Percentiles rank a stretch among this genome's conserved stretches.
Conservation (phyloP, 2,888 invertebrate species). For the Leucophenga maculata region DNA sequence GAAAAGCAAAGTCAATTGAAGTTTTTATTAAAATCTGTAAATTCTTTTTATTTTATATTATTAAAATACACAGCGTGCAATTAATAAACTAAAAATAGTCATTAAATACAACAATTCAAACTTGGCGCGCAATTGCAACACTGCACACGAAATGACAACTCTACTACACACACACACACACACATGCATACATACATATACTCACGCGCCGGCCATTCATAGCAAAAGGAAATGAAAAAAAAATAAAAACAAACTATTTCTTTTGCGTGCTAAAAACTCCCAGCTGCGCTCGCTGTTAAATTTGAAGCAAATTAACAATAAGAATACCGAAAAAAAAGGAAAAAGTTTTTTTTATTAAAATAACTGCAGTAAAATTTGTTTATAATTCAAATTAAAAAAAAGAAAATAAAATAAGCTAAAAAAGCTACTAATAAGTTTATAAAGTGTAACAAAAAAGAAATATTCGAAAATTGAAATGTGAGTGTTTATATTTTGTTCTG, state of each 20-base stretch:
- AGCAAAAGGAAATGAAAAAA: neutral
- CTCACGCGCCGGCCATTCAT: no score
- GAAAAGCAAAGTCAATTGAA: no score
- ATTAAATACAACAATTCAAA: no score
- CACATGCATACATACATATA: no score
- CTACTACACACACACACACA: no score
- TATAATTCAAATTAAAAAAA: conserved; percentile 3
- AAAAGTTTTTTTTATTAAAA: neutral
- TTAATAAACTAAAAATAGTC: no score
- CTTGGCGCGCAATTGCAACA: no score
- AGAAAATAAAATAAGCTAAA: neutral
- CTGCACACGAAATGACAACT: no score
- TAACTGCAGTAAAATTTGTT: neutral
- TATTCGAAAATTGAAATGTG: neutral
- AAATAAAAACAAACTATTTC: conserved; percentile 22
- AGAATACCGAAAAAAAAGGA: neutral
- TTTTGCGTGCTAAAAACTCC: conserved; percentile 19
- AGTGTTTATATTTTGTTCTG: conserved; percentile 18
- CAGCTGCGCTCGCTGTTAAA: neutral
- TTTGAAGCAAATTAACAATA: neutral
- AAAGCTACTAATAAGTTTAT: neutral
- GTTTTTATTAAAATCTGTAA: no score
- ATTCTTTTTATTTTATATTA: no score
- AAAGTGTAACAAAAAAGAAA: neutral
- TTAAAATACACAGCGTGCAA: no score